Percentiles rank a stretch among this genome's conserved stretches.
Conservation (phyloP, 2,888 invertebrate genomes). For the Harmothoe impar region DNA sequence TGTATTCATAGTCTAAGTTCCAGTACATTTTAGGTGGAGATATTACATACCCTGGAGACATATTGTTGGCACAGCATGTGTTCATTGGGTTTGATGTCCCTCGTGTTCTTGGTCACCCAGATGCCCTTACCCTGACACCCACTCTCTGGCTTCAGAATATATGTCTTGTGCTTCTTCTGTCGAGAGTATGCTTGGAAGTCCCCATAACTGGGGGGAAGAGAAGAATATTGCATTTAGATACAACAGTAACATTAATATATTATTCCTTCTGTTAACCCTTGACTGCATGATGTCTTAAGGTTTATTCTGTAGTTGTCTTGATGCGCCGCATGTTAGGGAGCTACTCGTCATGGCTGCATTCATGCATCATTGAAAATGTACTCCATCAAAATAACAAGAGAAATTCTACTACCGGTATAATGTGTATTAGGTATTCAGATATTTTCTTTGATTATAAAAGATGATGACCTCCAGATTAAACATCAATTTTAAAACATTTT, state of each 20-base stretch:
- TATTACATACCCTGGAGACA: constrained; percentile 86
- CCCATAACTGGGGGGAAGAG: constrained; percentile 78
- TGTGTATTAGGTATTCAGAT: no score
- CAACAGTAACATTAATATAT: background rate
- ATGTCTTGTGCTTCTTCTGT: constrained; percentile 89
- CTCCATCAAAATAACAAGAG: no score
- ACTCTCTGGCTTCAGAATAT: constrained; percentile 95
- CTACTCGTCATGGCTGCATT: no score
- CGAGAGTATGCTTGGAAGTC: constrained; percentile 86
- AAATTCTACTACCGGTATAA: no score
- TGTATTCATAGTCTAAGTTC: no score
- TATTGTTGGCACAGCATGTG: constrained; percentile 94
- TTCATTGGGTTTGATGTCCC: constrained; percentile 90
- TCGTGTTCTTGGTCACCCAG: constrained; percentile 91
- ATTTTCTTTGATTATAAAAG: no score
- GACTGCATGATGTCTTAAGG: background rate
- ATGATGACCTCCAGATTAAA: no score
- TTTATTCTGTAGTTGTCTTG: no score
- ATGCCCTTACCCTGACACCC: constrained; percentile 96
- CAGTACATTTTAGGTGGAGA: no score
- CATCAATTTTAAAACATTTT: no score
- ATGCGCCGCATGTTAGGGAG: no score
- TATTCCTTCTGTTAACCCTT: background rate
- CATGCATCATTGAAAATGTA: no score
- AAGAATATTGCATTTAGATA: background rate